phyloP scores from a whole-genome alignment of 2,888 invertebrate genomes.

The Caradrina kadenii region DNA sequence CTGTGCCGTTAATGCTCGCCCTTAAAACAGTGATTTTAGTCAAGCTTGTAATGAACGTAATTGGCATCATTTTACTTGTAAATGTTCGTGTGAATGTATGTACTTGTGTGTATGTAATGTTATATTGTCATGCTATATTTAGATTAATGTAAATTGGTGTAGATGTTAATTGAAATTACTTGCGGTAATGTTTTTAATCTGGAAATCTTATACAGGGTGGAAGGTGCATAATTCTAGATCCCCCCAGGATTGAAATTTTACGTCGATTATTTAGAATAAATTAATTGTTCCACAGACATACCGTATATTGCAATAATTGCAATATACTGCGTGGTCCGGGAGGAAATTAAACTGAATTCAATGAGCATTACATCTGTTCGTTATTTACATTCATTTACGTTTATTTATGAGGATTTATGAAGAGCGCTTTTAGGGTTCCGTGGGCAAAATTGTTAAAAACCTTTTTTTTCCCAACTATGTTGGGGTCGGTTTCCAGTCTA shows the following conservation, averaged over 20 bases:
- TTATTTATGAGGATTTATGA: background rate
- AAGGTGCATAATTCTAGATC: too few relatives aligned
- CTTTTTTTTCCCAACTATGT: too few relatives aligned
- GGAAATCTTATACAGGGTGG: background rate
- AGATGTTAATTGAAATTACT: constrained; percentile 24
- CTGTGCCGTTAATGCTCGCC: background rate
- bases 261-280: too few relatives aligned
- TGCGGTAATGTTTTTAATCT: background rate
- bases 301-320: constrained; percentile 26
- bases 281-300: too few relatives aligned
- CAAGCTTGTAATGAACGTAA: constrained; percentile 48
- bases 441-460: background rate
- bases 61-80: constrained; percentile 45
- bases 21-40: constrained; percentile 35
- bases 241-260: too few relatives aligned
- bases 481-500: too few relatives aligned
- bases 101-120: constrained; percentile 14
- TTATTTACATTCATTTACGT: constrained; percentile 13
- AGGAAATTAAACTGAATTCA: constrained; percentile 45
- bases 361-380: constrained; percentile 23
- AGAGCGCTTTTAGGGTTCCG: background rate
- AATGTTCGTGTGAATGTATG: constrained; percentile 44
- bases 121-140: constrained; percentile 34
- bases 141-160: background rate
- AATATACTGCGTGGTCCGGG: constrained; percentile 13